Base-by-base conservation (phyloP, 2,113 vertebrate genomes). In the Pelobates fuscus region DNA sequence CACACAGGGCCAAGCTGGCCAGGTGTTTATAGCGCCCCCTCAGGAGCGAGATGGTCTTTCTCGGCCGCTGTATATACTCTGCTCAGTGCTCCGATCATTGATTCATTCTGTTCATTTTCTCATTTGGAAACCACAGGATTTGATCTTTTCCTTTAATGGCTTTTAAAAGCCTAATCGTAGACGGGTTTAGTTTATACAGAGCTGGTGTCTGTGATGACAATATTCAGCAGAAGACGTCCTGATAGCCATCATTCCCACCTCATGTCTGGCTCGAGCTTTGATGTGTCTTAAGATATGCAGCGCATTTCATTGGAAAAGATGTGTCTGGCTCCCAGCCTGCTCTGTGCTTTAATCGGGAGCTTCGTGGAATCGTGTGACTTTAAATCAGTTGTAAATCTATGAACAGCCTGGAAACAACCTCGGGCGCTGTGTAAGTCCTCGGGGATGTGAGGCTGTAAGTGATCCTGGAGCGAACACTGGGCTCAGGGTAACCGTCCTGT, bases 91-190 rank as follows among this genome's bases (percentile, higher is more conserved):
- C 1, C 5, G 10, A 37, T n/a, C 32, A 5, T 10, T 1, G 32
- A 37, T 10, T 6, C 32, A 37, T 37, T 6, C 10, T 37, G 15
- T 49, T 32, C 7, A 30, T 23, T 27, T 23, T 59, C 63, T 59
- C 55, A 7, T 20, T 27, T 8, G 52, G 61, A 74, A 30, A 67
- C n/a, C 54, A 60, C 43, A 46, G 37, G 55, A 59, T n/a, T 30
- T 25, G 59, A 26, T 60, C 37, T 59, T 76, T 75, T 67, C 43
- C 67, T 67, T 58, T 67, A 76, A 76, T 76, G 63, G 72, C 12
- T 23, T 60, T 49, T 76, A 60, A 76, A 76, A 67, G 64, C 72
- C 52, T 67, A 76, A 76, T 76, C 20, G 30, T 67, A 67, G 72
- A 30, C 72, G 59, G 72, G 52, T 57, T 14, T 30, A 44, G 71